Percentiles rank a stretch among this genome's conserved stretches.
Evolutionary conservation across 1,140 invertebrate species (phyloP).

Genomic region (Ceratosolen fusciceps): DNA sequence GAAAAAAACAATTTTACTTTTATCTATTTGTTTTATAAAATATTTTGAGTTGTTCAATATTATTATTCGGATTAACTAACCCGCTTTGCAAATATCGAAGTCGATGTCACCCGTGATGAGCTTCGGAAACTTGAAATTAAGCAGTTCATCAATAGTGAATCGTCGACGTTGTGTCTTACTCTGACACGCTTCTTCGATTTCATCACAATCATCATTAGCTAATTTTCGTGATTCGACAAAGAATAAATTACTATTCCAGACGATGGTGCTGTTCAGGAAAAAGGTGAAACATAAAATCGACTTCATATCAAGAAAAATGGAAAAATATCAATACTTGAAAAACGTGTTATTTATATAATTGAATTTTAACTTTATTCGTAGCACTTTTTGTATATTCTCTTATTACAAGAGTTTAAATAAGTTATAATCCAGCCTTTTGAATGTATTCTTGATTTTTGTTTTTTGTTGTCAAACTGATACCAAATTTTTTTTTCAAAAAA

Average conservation of each 20-base stretch:
- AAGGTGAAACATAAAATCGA: not conserved
- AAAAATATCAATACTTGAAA: not conserved
- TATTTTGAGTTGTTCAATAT: too few relatives aligned
- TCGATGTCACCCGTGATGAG: conserved; percentile 83
- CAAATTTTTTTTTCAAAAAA: not conserved
- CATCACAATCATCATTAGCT: not conserved
- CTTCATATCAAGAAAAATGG: conserved; percentile 8
- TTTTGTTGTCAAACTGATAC: not conserved
- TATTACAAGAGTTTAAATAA: not conserved
- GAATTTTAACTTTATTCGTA: not conserved
- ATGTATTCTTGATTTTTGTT: not conserved
- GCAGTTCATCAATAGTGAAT: conserved; percentile 80
- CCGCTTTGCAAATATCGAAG: conserved; percentile 88
- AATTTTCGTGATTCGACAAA: conserved; percentile 14
- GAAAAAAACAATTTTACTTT: too few relatives aligned
- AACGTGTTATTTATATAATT: conserved; percentile 15
- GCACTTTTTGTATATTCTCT: not conserved
- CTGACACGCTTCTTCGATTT: not conserved
- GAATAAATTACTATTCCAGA: not conserved
- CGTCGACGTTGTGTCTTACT: not conserved
- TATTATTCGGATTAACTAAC: too few relatives aligned
- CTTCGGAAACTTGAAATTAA: conserved; percentile 75
- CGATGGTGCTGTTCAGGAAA: not conserved
- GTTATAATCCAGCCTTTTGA: not conserved
- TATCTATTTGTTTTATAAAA: too few relatives aligned